Evolutionary conservation across 2,797 vertebrate species (phyloP).

Genomic region (Sebastiscus tertius): DNA sequence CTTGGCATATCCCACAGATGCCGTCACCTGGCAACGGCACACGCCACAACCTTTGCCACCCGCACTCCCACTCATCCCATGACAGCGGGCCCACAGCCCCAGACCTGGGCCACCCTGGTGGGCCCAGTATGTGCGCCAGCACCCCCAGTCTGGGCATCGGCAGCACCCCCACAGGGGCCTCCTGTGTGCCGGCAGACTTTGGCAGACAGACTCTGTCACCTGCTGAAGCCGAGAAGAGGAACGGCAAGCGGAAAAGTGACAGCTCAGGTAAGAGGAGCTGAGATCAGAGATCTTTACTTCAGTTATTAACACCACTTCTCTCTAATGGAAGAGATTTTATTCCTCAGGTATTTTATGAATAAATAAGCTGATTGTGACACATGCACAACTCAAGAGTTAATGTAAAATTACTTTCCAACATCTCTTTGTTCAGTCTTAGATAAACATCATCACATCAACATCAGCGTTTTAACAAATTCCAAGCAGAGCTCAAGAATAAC

Average conservation of each 20-base stretch:
- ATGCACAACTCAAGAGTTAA: background rate
- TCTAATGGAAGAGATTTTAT: background rate
- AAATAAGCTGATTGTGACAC: background rate
- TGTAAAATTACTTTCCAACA: background rate
- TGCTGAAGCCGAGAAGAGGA: conserved; percentile 93
- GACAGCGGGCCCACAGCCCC: conserved; percentile 73
- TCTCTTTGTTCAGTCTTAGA: background rate
- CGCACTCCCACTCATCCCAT: conserved; percentile 80
- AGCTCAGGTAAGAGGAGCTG: conserved; percentile 91
- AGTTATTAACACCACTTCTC: background rate
- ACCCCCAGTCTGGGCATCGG: conserved; percentile 89
- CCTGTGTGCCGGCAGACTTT: conserved; percentile 93
- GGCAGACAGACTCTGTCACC: conserved; percentile 94
- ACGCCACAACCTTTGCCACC: conserved; percentile 91
- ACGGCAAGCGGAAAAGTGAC: conserved; percentile 94
- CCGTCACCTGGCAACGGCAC: conserved; percentile 83
- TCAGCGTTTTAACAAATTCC: conserved; percentile 11
- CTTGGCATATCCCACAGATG: conserved; percentile 97
- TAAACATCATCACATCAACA: conserved; percentile 40
- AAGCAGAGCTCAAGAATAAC: conserved; percentile 32
- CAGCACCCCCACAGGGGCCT: conserved; percentile 89
- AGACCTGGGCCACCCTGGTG: conserved; percentile 89
- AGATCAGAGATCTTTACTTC: background rate
- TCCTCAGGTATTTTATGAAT: background rate
- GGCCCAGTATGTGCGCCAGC: conserved; percentile 90